phyloP scores from a whole-genome alignment of 30 jellyfish, hydroid and myxozoan genomes.

The Nemopilema nomurai region DNA sequence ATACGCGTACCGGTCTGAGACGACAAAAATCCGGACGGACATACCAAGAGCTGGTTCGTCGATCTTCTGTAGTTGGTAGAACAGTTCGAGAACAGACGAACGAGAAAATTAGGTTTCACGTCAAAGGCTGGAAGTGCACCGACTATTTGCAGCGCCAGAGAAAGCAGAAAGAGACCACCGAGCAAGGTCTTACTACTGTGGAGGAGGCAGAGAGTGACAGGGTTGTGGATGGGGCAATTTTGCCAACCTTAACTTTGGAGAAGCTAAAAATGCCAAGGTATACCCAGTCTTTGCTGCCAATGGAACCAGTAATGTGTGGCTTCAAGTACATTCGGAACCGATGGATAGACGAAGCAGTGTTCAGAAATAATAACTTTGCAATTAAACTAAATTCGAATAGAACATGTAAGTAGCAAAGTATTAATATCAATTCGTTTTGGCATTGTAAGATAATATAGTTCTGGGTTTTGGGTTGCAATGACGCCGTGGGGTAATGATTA shows the following conservation, averaged over 20 bases:
- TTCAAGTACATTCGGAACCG: conserved; percentile 32
- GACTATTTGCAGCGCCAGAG: neutral
- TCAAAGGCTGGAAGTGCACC: conserved; percentile 17
- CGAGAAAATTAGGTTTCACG: neutral
- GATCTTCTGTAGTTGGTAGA: conserved; percentile 44
- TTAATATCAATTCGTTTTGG: too few species aligned
- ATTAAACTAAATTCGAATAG: neutral
- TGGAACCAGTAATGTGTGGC: conserved; percentile 46
- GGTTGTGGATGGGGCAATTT: neutral
- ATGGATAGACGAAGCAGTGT: conserved; percentile 52
- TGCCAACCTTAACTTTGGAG: conserved; percentile 12
- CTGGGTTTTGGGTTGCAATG: too few species aligned
- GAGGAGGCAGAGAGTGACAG: neutral
- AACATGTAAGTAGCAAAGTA: too few species aligned
- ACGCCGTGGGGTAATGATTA: too few species aligned
- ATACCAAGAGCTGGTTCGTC: conserved; percentile 17
- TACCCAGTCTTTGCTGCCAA: neutral
- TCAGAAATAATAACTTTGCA: conserved; percentile 28
- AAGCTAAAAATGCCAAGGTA: neutral
- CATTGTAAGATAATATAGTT: too few species aligned
- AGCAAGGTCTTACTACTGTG: neutral
- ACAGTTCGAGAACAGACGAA: neutral
- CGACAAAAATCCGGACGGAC: neutral
- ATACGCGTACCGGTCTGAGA: neutral
- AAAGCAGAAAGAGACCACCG: neutral